Conservation (phyloP, 1,140 invertebrate genomes). For the Eupeodes corollae region DNA sequence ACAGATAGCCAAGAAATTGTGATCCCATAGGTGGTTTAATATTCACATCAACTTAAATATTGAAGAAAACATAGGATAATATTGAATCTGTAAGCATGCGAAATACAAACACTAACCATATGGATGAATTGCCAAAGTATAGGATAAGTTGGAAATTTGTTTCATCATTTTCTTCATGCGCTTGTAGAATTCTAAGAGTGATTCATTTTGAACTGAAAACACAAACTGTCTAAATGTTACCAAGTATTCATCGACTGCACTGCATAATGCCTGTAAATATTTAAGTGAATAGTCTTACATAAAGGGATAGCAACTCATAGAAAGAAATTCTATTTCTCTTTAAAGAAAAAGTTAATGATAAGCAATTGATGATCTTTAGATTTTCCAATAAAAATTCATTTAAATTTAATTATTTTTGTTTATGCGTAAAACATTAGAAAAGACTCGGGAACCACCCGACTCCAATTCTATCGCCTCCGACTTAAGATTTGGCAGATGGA, state of each 20-base stretch:
- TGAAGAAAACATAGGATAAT: neutral
- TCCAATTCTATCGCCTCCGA: too few species aligned
- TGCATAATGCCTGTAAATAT: slow-evolving; percentile 1
- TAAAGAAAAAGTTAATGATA: too few species aligned
- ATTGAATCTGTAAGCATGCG: neutral
- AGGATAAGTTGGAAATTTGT: slow-evolving; percentile 5
- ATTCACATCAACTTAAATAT: slow-evolving; percentile 6
- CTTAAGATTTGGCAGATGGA: too few species aligned
- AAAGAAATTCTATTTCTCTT: too few species aligned
- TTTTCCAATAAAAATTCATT: too few species aligned
- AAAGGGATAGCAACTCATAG: too few species aligned
- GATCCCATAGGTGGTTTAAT: slow-evolving; percentile 10
- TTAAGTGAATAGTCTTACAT: neutral
- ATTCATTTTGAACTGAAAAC: slow-evolving; percentile 2
- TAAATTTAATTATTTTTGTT: too few species aligned
- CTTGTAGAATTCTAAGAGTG: slow-evolving; percentile 7
- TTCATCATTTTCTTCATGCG: slow-evolving; percentile 13
- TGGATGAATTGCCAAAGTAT: slow-evolving; percentile 13
- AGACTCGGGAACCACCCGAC: too few species aligned
- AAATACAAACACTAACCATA: slow-evolving; percentile 2
- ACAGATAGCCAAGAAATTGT: slow-evolving; percentile 22
- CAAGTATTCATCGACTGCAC: slow-evolving; percentile 6
- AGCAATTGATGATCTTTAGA: too few species aligned
- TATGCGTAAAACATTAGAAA: too few species aligned
- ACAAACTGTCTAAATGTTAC: slow-evolving; percentile 5